These are phyloP conservation scores for Anodontia alba DNA, from an alignment of 2,888 invertebrate genomes.

Conservation along the genomic window DNA sequence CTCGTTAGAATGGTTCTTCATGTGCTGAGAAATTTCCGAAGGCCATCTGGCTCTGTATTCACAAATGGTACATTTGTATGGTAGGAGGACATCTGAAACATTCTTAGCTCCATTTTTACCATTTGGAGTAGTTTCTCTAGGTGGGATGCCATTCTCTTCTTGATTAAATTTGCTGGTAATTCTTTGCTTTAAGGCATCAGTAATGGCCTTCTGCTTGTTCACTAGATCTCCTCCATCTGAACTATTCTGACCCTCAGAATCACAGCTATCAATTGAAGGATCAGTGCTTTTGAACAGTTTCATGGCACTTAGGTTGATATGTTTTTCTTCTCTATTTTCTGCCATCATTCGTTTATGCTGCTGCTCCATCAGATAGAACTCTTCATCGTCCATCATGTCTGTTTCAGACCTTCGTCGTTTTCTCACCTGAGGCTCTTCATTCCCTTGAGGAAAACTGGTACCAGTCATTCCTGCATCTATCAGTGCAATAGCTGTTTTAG, in stretches of 20 bases:
- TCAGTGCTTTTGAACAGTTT: constrained; percentile 19
- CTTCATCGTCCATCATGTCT: constrained; percentile 53
- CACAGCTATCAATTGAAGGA: constrained; percentile 20
- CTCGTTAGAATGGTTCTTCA: constrained; percentile 85
- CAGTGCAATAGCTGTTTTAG: constrained; percentile 62
- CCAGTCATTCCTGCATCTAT: constrained; percentile 55
- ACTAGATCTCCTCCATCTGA: constrained; percentile 39
- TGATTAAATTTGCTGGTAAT: constrained; percentile 21
- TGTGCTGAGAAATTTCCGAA: constrained; percentile 84
- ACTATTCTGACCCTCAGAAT: constrained; percentile 24
- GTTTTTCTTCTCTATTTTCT: constrained; percentile 19
- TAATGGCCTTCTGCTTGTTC: constrained; percentile 46
- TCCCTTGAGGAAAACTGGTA: constrained; percentile 16
- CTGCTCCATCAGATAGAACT: constrained; percentile 39
- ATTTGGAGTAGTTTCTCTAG: constrained; percentile 14
- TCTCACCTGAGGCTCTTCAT: constrained; percentile 49
- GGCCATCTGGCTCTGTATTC: constrained; percentile 85
- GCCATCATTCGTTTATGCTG: constrained; percentile 43
- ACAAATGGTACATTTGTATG: constrained; percentile 83
- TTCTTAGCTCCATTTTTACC: constrained; percentile 35
- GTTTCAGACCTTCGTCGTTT: constrained; percentile 70
- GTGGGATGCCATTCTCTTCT: constrained; percentile 26
- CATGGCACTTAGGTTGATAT: not conserved
- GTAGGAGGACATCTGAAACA: constrained; percentile 73
- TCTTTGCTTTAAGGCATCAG: constrained; percentile 66